Conservation (phyloP, 2,888 invertebrate species). For the Eupelmus urozonus region DNA sequence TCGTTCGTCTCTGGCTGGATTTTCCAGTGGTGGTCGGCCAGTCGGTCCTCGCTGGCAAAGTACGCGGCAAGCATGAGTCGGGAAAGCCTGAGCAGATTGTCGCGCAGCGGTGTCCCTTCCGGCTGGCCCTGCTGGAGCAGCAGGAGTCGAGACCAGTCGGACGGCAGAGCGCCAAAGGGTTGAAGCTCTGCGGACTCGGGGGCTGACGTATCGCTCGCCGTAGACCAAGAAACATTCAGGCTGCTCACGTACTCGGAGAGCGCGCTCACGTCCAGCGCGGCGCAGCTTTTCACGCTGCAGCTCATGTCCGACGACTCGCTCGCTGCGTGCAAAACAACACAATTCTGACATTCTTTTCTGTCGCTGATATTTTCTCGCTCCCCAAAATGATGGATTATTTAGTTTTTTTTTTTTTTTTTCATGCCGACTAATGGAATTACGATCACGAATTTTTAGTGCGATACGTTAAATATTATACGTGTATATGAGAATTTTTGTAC, state of each 20-base stretch:
- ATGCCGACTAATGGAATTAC: not conserved
- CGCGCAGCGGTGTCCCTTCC: conserved; percentile 60
- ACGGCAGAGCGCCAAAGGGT: conserved; percentile 65
- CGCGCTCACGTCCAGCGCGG: conserved; percentile 21
- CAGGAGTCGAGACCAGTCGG: conserved; percentile 67
- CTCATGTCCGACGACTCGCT: not conserved
- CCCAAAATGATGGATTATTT: no score
- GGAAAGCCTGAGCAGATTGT: conserved; percentile 64
- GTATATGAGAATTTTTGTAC: no score
- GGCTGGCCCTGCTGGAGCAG: conserved; percentile 62
- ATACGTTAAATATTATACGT: no score
- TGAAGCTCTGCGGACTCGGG: conserved; percentile 15
- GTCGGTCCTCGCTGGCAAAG: conserved; percentile 54
- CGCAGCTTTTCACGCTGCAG: conserved; percentile 39
- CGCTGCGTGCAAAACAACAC: not conserved
- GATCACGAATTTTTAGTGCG: no score
- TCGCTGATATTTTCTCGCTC: no score
- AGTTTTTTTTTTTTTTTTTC: not conserved
- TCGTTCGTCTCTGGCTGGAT: no score
- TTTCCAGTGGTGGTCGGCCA: not conserved
- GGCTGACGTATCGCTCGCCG: not conserved
- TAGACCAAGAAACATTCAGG: conserved; percentile 12
- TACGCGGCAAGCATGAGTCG: conserved; percentile 64
- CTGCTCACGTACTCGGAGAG: conserved; percentile 46
- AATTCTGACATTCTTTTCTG: no score